These are phyloP conservation scores for Hippocampus zosterae DNA, from an alignment of 2,113 vertebrate genomes.

Conservation along the genomic window DNA sequence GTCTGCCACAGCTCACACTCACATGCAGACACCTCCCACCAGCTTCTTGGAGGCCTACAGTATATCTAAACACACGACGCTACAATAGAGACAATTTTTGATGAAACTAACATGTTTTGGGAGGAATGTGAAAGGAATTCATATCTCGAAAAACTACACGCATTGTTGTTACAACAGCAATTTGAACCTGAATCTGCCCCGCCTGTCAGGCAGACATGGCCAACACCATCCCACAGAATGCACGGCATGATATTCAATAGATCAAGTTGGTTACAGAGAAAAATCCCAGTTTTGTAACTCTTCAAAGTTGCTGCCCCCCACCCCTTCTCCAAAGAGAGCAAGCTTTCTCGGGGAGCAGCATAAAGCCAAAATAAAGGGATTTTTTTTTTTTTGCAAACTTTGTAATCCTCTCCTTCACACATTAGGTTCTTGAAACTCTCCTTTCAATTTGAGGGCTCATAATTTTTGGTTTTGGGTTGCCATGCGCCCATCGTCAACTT, in stretches of 20 bases:
- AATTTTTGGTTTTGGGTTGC: conserved; percentile 36
- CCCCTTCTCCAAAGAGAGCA: not conserved
- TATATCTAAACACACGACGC: no score
- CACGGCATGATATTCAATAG: conserved; percentile 9
- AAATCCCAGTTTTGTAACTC: conserved; percentile 1
- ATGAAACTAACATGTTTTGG: not conserved
- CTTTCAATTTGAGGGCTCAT: conserved; percentile 47
- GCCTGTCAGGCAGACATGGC: not conserved
- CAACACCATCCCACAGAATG: not conserved
- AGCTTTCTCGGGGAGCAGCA: conserved; percentile 6
- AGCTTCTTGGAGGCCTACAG: no score
- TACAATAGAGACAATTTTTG: not conserved
- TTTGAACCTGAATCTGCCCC: not conserved
- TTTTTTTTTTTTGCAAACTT: conserved; percentile 31
- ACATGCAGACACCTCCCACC: no score
- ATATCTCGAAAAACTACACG: not conserved
- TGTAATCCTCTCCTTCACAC: conserved; percentile 37
- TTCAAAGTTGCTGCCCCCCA: not conserved
- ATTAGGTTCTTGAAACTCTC: conserved; percentile 50
- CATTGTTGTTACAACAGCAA: not conserved
- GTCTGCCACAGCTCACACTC: no score
- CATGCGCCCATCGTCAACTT: conserved; percentile 34
- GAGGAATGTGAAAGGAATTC: not conserved
- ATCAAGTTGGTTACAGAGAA: conserved; percentile 9
- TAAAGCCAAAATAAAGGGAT: conserved; percentile 46